Conservation (phyloP, 1,140 invertebrate genomes). For the Euwallacea similis region DNA sequence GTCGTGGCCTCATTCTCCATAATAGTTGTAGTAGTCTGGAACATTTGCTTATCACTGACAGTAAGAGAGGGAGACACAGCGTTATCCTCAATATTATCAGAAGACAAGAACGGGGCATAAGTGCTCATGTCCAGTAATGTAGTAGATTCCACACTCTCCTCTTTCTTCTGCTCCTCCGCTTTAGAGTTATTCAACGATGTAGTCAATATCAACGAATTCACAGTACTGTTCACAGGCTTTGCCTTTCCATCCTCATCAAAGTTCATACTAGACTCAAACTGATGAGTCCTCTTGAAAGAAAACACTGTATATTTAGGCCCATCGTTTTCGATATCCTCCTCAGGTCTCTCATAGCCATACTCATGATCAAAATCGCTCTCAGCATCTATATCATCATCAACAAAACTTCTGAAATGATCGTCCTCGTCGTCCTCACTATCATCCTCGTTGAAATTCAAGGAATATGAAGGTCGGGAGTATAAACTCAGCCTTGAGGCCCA, state of each 20-base stretch:
- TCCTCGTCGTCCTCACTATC: slow-evolving; percentile 26
- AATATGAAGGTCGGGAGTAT: slow-evolving; percentile 14
- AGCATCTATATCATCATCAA: not conserved
- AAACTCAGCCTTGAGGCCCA: not conserved
- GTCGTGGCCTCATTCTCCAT: no score
- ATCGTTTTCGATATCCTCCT: slow-evolving; percentile 8
- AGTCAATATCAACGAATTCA: slow-evolving; percentile 13
- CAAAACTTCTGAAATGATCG: slow-evolving; percentile 13
- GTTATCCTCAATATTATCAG: no score
- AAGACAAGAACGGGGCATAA: no score
- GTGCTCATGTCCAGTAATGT: no score
- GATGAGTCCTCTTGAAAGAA: slow-evolving; percentile 21
- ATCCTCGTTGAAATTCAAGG: slow-evolving; percentile 5
- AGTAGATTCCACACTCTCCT: no score
- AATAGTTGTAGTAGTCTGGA: no score
- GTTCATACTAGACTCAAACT: slow-evolving; percentile 32
- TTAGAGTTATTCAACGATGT: not conserved
- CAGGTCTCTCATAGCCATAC: slow-evolving; percentile 9
- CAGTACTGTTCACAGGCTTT: slow-evolving; percentile 23
- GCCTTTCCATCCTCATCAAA: slow-evolving; percentile 28
- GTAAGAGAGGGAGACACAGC: no score
- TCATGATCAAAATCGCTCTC: slow-evolving; percentile 10
- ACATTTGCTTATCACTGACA: no score
- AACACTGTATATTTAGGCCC: slow-evolving; percentile 25
- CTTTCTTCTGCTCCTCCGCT: no score